Evolutionary conservation across 2,888 invertebrate species (phyloP).

Genomic region (Tetragonula carbonaria): DNA sequence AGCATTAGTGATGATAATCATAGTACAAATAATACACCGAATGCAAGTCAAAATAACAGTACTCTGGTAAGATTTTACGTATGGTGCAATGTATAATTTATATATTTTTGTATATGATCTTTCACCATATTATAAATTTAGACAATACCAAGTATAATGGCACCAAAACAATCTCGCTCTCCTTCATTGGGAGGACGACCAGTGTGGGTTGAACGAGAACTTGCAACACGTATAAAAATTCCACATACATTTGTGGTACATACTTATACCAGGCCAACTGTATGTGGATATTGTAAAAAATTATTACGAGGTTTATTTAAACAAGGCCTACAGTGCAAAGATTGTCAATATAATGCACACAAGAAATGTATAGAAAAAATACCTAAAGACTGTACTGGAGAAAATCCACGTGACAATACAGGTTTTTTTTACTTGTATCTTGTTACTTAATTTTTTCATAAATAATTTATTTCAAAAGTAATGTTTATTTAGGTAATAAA

Average conservation of each 20-base stretch:
- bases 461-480: background rate
- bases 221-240: constrained; percentile 88
- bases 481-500: background rate
- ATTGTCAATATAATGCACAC: constrained; percentile 98
- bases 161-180: constrained; percentile 87
- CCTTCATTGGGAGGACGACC: constrained; percentile 89
- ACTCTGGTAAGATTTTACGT: constrained; percentile 89
- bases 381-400: constrained; percentile 95
- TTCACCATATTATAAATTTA: constrained; percentile 51
- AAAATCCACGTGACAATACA: constrained; percentile 87
- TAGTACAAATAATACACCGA: constrained; percentile 82
- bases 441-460: background rate
- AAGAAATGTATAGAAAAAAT: constrained; percentile 96
- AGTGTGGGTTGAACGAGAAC: constrained; percentile 89
- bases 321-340: constrained; percentile 98
- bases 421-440: constrained; percentile 75
- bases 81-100: constrained; percentile 11
- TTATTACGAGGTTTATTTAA: constrained; percentile 97
- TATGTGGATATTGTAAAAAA: constrained; percentile 98
- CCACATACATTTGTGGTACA: constrained; percentile 99
- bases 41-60: constrained; percentile 86
- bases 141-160: constrained; percentile 81
- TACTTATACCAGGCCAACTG: constrained; percentile 97
- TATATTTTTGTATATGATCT: constrained; percentile 20
- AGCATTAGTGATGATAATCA: constrained; percentile 86